These are phyloP conservation scores for Chloroceryle inda DNA, from an alignment of 2,797 vertebrate genomes.

Conservation along the genomic window DNA sequence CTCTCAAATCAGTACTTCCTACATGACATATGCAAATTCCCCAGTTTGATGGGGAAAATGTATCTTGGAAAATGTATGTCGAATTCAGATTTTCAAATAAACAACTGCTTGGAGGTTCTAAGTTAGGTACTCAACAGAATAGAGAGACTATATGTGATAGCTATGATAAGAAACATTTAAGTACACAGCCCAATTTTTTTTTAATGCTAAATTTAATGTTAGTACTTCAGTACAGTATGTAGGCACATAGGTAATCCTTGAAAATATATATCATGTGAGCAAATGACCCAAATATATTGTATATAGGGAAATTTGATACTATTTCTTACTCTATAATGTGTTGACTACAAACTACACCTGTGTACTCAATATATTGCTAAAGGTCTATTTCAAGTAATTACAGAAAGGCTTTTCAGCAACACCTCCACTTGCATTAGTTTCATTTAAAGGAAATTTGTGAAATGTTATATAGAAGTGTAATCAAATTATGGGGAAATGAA, in stretches of 20 bases:
- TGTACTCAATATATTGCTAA: not conserved
- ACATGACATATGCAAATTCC: not conserved
- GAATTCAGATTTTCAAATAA: not conserved
- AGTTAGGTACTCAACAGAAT: not conserved
- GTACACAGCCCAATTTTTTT: not conserved
- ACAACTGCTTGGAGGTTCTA: not conserved
- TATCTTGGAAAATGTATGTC: not conserved
- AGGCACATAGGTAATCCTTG: not conserved
- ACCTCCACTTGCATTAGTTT: not conserved
- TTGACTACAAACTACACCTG: not conserved
- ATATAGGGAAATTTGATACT: not conserved
- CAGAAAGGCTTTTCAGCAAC: not conserved
- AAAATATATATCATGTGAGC: not conserved
- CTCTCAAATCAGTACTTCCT: not conserved
- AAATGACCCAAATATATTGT: not conserved
- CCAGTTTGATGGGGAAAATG: not conserved
- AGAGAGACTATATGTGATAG: not conserved
- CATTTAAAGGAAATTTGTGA: not conserved
- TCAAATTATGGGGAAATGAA: not conserved
- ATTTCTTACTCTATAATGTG: not conserved
- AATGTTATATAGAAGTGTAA: not conserved
- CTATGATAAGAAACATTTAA: not conserved
- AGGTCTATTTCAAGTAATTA: not conserved
- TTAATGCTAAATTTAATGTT: not conserved
- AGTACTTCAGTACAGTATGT: not conserved